Evolutionary conservation across 1,140 invertebrate genomes (phyloP).

Genomic region (Bombus balteatus): DNA sequence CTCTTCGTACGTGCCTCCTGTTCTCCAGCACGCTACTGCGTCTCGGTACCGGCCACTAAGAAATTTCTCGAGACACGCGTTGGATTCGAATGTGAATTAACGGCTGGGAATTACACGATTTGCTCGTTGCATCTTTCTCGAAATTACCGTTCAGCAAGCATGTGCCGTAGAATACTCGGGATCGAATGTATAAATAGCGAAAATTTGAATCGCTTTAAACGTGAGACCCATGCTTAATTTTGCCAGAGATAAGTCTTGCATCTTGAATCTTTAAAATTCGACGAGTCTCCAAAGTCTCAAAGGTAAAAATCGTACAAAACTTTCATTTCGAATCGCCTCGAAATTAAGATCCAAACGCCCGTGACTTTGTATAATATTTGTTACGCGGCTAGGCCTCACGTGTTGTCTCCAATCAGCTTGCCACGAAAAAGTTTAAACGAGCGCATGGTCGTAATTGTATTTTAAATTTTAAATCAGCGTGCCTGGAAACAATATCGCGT

Average conservation of each 20-base stretch:
- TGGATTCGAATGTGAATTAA: background rate
- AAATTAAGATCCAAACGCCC: no score
- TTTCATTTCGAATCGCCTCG: no score
- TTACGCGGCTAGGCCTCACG: no score
- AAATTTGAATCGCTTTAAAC: background rate
- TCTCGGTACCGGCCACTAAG: background rate
- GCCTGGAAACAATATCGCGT: background rate
- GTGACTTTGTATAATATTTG: no score
- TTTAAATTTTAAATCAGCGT: background rate
- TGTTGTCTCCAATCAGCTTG: background rate
- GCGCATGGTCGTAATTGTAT: background rate
- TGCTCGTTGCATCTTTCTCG: background rate
- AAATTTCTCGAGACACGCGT: background rate
- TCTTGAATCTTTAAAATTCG: no score
- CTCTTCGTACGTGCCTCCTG: background rate
- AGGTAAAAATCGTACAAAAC: no score
- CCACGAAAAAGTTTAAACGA: background rate
- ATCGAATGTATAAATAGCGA: background rate
- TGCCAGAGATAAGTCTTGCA: no score
- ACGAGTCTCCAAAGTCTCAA: no score
- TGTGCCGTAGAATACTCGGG: background rate
- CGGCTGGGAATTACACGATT: background rate
- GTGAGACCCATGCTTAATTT: no score
- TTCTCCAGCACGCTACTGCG: background rate
- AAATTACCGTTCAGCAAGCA: background rate